phyloP scores from a whole-genome alignment of 2,113 vertebrate species.

The Mesocricetus auratus region DNA sequence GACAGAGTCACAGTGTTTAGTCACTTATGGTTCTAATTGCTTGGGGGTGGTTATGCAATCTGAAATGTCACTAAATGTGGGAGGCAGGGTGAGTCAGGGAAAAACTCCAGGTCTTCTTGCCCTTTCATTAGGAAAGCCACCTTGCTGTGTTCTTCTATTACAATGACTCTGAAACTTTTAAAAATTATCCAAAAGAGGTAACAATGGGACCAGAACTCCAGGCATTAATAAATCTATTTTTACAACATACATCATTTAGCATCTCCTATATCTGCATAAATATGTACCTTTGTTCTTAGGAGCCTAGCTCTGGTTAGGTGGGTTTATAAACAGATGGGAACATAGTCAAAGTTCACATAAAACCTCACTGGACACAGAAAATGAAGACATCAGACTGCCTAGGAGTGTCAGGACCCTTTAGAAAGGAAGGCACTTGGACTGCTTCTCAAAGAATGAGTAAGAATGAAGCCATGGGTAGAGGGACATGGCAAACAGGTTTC shows the following conservation, averaged over 20 bases:
- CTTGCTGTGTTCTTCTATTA: not conserved
- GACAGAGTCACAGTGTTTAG: conserved; percentile 9
- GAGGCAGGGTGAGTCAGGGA: conserved; percentile 61
- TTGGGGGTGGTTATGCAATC: conserved; percentile 42
- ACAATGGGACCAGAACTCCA: not conserved
- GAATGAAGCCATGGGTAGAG: not conserved
- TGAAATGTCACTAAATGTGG: conserved; percentile 49
- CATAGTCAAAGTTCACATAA: not conserved
- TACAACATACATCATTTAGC: not conserved
- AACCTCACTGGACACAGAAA: not conserved
- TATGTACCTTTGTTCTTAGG: not conserved
- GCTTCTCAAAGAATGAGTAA: not conserved
- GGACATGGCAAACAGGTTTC: not conserved
- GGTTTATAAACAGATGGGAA: not conserved
- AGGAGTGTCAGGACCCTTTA: not conserved
- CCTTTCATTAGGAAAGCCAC: conserved; percentile 33
- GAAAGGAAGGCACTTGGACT: not conserved
- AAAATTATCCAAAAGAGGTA: not conserved
- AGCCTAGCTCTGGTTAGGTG: not conserved
- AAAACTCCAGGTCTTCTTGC: conserved; percentile 34
- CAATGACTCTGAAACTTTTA: not conserved
- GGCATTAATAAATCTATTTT: not conserved
- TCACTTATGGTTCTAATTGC: conserved; percentile 55
- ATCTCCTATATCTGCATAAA: not conserved
- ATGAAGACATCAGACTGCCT: not conserved